These are phyloP conservation scores for Griposia aprilina DNA, from an alignment of 2,888 invertebrate genomes.

Conservation along the genomic window DNA sequence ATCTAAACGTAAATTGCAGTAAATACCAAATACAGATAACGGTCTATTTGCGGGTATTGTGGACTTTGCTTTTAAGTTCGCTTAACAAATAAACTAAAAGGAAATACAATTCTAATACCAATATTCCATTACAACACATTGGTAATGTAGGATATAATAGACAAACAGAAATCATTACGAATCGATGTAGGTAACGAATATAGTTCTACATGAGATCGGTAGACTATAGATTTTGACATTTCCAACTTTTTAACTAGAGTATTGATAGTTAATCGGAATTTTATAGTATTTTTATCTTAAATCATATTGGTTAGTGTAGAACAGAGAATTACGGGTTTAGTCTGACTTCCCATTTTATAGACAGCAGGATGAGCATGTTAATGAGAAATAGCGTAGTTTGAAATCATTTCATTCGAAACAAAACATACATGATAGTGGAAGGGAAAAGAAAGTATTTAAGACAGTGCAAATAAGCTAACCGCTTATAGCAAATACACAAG, in stretches of 20 bases:
- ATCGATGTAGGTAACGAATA: conserved; percentile 74
- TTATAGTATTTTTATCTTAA: conserved; percentile 79
- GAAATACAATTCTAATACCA: conserved; percentile 73
- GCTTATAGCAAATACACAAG: conserved; percentile 90
- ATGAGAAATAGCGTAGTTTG: conserved; percentile 81
- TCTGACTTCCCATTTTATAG: conserved; percentile 82
- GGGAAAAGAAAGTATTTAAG: conserved; percentile 64
- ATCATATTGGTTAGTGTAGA: conserved; percentile 82
- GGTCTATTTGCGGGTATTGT: conserved; percentile 64
- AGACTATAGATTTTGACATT: conserved; percentile 78
- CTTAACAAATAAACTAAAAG: conserved; percentile 68
- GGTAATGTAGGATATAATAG: conserved; percentile 76
- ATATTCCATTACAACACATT: conserved; percentile 90
- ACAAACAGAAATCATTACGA: conserved; percentile 70
- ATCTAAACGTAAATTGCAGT: conserved; percentile 52
- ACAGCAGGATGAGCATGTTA: conserved; percentile 87
- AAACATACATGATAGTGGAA: conserved; percentile 59
- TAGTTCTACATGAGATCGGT: conserved; percentile 77
- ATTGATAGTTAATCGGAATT: conserved; percentile 75
- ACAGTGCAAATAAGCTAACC: conserved; percentile 71
- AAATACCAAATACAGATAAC: conserved; percentile 65
- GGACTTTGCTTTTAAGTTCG: conserved; percentile 75
- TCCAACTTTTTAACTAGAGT: conserved; percentile 74
- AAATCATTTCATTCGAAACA: conserved; percentile 70
- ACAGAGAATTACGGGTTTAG: conserved; percentile 76